phyloP scores from a whole-genome alignment of 2,797 vertebrate genomes.

The Todus mexicanus region DNA sequence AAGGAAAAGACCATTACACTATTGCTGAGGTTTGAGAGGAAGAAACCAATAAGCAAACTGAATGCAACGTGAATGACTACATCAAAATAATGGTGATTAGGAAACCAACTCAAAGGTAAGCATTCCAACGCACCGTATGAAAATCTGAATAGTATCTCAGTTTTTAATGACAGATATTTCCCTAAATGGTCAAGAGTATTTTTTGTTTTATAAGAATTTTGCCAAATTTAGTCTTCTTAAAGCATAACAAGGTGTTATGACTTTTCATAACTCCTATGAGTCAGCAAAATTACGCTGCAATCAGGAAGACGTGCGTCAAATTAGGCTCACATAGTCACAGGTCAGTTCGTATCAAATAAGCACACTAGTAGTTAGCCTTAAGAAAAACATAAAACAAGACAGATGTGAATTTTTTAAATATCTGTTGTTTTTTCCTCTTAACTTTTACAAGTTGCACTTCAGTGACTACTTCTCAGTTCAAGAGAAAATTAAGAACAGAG shows the following conservation, averaged over 20 bases:
- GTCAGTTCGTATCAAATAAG: not conserved
- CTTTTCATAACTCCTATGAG: not conserved
- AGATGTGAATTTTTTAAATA: accelerated
- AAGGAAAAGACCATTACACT: not conserved
- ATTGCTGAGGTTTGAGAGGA: not conserved
- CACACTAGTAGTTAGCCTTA: not conserved
- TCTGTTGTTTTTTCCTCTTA: not conserved
- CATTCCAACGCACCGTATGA: not conserved
- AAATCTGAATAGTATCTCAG: not conserved
- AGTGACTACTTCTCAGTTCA: not conserved
- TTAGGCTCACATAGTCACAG: not conserved
- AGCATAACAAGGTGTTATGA: not conserved
- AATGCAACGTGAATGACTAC: not conserved
- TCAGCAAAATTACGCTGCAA: not conserved
- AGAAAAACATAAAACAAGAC: not conserved
- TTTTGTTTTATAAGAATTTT: not conserved
- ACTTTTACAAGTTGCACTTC: not conserved
- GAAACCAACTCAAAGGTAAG: not conserved
- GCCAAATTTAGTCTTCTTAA: not conserved
- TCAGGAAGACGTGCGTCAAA: not conserved
- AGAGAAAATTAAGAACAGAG: not conserved
- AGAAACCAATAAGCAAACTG: not conserved
- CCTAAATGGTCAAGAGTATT: not conserved
- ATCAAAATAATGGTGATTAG: not conserved
- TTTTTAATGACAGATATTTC: not conserved